Evolutionary conservation across 2,113 vertebrate genomes (phyloP).

Genomic region (Thalassarche chlororhynchos): DNA sequence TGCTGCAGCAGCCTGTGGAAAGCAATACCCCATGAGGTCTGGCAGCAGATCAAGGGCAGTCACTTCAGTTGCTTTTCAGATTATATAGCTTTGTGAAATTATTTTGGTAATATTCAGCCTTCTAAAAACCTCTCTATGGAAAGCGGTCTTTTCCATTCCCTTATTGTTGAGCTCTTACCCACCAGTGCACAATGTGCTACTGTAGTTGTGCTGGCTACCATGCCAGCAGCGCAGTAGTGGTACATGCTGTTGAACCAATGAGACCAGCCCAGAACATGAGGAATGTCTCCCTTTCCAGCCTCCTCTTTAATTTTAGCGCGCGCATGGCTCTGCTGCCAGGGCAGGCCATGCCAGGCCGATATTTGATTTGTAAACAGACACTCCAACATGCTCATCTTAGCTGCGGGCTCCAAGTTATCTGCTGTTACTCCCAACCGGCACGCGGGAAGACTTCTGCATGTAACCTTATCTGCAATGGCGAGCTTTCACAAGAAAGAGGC

Average conservation of each 20-base stretch:
- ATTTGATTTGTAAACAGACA: slow-evolving; percentile 57
- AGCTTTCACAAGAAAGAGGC: neutral
- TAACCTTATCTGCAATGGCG: neutral
- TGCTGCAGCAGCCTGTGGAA: slow-evolving; percentile 29
- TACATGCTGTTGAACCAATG: neutral
- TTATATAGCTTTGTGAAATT: slow-evolving; percentile 21
- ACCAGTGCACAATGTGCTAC: neutral
- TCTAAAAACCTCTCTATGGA: slow-evolving; percentile 4
- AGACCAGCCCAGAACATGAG: neutral
- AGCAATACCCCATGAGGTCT: slow-evolving; percentile 39
- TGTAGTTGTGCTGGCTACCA: neutral
- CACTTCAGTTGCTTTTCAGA: slow-evolving; percentile 30
- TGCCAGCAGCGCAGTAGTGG: neutral
- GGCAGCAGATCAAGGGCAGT: slow-evolving; percentile 38
- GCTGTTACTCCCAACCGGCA: neutral
- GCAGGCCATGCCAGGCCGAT: slow-evolving; percentile 22
- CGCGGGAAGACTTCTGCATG: neutral
- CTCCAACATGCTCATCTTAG: slow-evolving; percentile 20
- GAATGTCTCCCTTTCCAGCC: slow-evolving; percentile 44
- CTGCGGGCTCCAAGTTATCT: neutral
- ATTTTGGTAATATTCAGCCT: slow-evolving; percentile 36
- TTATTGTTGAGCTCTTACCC: neutral
- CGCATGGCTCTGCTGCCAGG: neutral
- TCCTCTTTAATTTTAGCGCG: slow-evolving; percentile 49
- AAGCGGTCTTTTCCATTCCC: neutral